phyloP scores from a whole-genome alignment of 2,888 invertebrate species.

The Eucriotettix oculatus region DNA sequence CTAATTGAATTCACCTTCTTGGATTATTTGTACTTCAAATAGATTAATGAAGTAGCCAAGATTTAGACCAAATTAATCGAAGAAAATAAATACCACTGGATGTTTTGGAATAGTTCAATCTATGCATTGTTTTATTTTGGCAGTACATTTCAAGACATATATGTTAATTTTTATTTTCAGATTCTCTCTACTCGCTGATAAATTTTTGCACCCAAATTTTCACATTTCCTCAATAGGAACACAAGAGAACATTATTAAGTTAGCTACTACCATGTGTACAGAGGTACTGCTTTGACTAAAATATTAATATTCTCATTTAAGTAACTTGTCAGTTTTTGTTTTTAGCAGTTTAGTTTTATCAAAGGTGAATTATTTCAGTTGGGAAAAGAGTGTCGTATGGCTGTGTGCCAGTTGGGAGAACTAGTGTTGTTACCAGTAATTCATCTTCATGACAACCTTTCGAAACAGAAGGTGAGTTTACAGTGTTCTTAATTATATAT shows the following conservation, averaged over 20 bases:
- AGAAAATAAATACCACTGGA: too few species aligned
- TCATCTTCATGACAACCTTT: slow-evolving; percentile 18
- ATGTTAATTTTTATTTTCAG: slow-evolving; percentile 2
- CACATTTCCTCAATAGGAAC: slow-evolving; percentile 14
- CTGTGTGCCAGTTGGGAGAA: slow-evolving; percentile 36
- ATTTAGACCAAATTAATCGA: too few species aligned
- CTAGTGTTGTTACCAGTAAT: slow-evolving; percentile 27
- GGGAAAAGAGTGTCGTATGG: slow-evolving; percentile 31
- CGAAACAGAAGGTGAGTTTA: slow-evolving; percentile 2
- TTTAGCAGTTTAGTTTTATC: slow-evolving; percentile 9
- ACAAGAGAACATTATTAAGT: slow-evolving; percentile 6
- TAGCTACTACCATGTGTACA: slow-evolving; percentile 4
- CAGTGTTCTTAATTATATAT: too few species aligned
- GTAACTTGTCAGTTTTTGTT: slow-evolving; percentile 1
- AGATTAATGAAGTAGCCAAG: too few species aligned
- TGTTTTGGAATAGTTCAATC: too few species aligned
- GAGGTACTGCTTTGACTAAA: slow-evolving; percentile 1
- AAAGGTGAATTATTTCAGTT: slow-evolving; percentile 23
- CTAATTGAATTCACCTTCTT: too few species aligned
- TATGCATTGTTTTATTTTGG: too few species aligned
- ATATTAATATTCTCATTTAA: neutral
- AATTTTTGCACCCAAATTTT: neutral
- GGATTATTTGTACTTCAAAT: too few species aligned
- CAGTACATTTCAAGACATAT: too few species aligned
- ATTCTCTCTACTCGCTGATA: slow-evolving; percentile 1